These are phyloP conservation scores for Aromia moschata DNA, from an alignment of 2,888 invertebrate species.

Conservation along the genomic window DNA sequence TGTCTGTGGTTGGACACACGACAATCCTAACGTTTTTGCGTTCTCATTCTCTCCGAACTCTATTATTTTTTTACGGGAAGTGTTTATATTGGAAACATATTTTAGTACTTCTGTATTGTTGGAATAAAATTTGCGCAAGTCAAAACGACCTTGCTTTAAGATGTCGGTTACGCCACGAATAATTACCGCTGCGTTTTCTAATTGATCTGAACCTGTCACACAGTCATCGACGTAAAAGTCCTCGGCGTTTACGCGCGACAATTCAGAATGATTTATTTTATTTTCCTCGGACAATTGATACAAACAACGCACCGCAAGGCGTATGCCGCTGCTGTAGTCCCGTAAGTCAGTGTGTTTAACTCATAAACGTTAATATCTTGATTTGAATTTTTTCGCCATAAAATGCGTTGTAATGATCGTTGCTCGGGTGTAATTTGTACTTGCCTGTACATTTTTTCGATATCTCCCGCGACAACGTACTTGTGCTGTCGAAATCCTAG, in stretches of 20 bases:
- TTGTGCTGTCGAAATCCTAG: conserved; percentile 13
- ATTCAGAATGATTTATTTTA: neutral
- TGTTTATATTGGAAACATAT: neutral
- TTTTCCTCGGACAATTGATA: conserved; percentile 11
- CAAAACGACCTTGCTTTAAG: conserved; percentile 6
- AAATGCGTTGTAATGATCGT: conserved; percentile 15
- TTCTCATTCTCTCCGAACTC: conserved; percentile 1
- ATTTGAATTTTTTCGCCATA: conserved; percentile 22
- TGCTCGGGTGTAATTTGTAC: conserved; percentile 7
- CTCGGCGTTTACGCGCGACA: neutral
- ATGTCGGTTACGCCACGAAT: neutral
- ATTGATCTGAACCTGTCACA: conserved; percentile 9
- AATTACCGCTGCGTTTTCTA: conserved; percentile 7
- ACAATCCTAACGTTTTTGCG: conserved; percentile 3
- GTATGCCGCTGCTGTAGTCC: conserved; percentile 6
- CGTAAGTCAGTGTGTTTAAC: conserved; percentile 14
- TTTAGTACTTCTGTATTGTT: conserved; percentile 7
- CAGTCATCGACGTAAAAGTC: conserved; percentile 27
- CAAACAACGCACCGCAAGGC: conserved; percentile 23
- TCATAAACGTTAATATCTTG: neutral
- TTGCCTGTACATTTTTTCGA: conserved; percentile 27
- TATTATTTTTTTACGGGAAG: neutral
- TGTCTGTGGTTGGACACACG: neutral
- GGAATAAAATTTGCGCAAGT: conserved; percentile 14
- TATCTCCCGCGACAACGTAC: conserved; percentile 24